Evolutionary conservation across 1,140 invertebrate genomes (phyloP).

Genomic region (Luehdorfia chinensis): DNA sequence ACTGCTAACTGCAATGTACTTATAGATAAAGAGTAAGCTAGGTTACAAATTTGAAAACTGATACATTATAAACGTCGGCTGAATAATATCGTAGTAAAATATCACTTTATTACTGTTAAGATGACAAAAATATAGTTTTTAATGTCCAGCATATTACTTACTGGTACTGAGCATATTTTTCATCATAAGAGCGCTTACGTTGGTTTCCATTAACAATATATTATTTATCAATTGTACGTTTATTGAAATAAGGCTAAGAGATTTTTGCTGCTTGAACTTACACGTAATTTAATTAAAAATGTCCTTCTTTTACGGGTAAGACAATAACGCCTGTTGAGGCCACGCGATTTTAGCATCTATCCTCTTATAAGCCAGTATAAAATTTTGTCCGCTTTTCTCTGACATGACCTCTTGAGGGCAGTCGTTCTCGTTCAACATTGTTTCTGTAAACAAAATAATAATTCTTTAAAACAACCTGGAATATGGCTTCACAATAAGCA

Average conservation of each 20-base stretch:
- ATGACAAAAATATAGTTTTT: conserved; percentile 64
- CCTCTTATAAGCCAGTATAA: conserved; percentile 95
- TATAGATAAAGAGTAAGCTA: conserved; percentile 32
- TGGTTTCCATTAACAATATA: conserved; percentile 9
- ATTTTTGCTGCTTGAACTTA: conserved; percentile 34
- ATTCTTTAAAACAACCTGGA: too few species aligned
- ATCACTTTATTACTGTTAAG: conserved; percentile 60
- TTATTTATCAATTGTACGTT: conserved; percentile 21
- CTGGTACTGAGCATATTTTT: conserved; percentile 30
- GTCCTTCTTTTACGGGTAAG: conserved; percentile 59
- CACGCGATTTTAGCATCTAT: conserved; percentile 98
- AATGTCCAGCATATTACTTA: conserved; percentile 23
- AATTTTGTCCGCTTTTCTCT: conserved; percentile 85
- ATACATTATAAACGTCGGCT: conserved; percentile 35
- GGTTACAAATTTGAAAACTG: conserved; percentile 28
- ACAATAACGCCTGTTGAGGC: conserved; percentile 82
- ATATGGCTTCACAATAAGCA: too few species aligned
- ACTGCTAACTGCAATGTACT: conserved; percentile 59
- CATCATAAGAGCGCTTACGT: conserved; percentile 13
- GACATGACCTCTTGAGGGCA: conserved; percentile 92
- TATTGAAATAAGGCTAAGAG: conserved; percentile 37
- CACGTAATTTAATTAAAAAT: conserved; percentile 16
- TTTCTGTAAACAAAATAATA: conserved; percentile 85
- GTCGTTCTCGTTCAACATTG: conserved; percentile 89
- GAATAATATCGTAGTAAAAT: conserved; percentile 65